Base-by-base conservation (phyloP, 2,113 vertebrate species). In the Chlamydotis undulata region DNA sequence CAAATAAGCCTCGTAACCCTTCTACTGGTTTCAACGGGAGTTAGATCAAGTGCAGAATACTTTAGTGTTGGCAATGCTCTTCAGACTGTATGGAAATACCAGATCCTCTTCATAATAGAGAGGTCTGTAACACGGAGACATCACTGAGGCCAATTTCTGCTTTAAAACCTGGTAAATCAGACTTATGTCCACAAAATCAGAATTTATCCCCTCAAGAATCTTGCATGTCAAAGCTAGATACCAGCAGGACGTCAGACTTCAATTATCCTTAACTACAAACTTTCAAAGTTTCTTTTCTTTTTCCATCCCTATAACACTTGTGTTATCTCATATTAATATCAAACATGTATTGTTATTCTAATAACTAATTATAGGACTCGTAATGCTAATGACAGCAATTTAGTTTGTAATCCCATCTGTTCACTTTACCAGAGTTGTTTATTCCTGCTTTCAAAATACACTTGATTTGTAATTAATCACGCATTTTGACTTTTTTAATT, bases 351-450 rank as follows among this genome's bases (percentile, higher is more conserved):
- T 96, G 63, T 97, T 93, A 84, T 96, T 94, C 76, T 94, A 93
- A 94, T 97, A 95, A 50, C 76, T 96, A 90, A 96, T 96, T 97
- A 94, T 53, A 56, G 5, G 67, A 39, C 35, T 94, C 65, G 69
- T 77, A 88, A 93, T 82, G 79, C 53, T 96, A 93, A 95, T 96
- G 76, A 96, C 12, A 49, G 69, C 71, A 96, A 88, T 94, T 93
- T 56, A 52, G 71, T 88, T 92, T 83, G 76, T 82, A 92, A 73
- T 81, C 76, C 61, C 95, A 91, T 94, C 95, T 97, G 95, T 68
- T 97, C 78, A 25, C 53, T 90, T 90, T 77, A 26, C 55, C 45
- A 79, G 75, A 82, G 65, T 21, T 93, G 64, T 96, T 97, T 96
- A 50, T 87, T 60, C 71, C 50, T 78, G 33, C 78, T 94, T 90